Evolutionary conservation across 2,113 vertebrate genomes (phyloP).

Genomic region (Cynoglossus semilaevis): DNA sequence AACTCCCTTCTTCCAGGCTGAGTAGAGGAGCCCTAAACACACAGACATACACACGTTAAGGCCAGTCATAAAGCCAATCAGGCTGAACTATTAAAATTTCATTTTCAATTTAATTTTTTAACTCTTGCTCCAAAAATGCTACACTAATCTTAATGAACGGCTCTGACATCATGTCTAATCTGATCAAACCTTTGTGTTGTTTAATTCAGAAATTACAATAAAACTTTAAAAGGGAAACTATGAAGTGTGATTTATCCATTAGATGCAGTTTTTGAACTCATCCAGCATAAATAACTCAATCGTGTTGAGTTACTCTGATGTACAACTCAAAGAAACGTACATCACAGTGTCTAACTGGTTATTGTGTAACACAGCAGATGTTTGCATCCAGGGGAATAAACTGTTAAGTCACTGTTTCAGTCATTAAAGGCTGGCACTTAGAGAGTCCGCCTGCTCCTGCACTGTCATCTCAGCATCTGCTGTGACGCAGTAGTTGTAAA

Average conservation of each 20-base stretch:
- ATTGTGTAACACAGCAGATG: slow-evolving; percentile 43
- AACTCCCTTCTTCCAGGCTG: slow-evolving; percentile 78
- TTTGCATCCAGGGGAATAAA: slow-evolving; percentile 34
- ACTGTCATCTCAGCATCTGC: slow-evolving; percentile 57
- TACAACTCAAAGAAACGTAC: not conserved
- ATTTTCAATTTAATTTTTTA: too few relatives aligned
- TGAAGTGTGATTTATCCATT: not conserved
- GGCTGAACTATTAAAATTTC: too few relatives aligned
- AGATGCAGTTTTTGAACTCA: not conserved
- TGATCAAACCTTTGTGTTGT: too few relatives aligned
- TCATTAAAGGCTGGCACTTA: slow-evolving; percentile 59
- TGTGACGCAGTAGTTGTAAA: slow-evolving; percentile 55
- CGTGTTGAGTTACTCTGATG: too few relatives aligned
- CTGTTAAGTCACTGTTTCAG: slow-evolving; percentile 34
- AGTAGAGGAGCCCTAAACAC: slow-evolving; percentile 58
- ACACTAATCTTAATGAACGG: too few relatives aligned
- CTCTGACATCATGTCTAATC: too few relatives aligned
- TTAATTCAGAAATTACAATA: too few relatives aligned
- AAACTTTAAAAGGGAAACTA: too few relatives aligned
- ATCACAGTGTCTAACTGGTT: slow-evolving; percentile 21
- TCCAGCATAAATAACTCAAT: too few relatives aligned
- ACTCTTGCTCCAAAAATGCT: too few relatives aligned
- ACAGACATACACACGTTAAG: slow-evolving; percentile 2
- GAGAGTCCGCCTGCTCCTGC: slow-evolving; percentile 52
- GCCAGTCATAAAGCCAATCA: not conserved